Conservation (phyloP, 2,888 invertebrate species). For the Arge pagana region DNA sequence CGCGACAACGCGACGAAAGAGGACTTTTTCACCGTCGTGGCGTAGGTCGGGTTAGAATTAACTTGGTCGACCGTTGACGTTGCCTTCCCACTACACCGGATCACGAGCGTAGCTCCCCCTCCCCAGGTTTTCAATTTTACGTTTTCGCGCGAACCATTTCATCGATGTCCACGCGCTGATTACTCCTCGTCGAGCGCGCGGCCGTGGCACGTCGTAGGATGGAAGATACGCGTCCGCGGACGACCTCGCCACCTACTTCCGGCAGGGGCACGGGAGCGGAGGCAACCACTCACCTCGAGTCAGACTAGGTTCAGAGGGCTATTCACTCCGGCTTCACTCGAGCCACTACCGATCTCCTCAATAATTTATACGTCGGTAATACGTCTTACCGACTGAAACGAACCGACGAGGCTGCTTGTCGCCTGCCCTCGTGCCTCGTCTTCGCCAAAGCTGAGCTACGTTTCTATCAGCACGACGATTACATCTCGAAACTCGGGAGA, state of each 20-base stretch:
- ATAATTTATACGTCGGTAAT: conserved; percentile 55
- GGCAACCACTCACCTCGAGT: conserved; percentile 1
- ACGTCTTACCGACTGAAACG: conserved; percentile 44
- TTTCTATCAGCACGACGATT: too few species aligned
- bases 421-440: conserved; percentile 22
- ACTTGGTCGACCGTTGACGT: too few species aligned
- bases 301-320: conserved; percentile 20
- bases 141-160: too few species aligned
- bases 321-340: conserved; percentile 28
- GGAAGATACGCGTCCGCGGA: not conserved
- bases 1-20: too few species aligned
- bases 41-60: too few species aligned
- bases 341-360: conserved; percentile 43
- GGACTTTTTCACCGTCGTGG: too few species aligned
- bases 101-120: too few species aligned
- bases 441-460: too few species aligned
- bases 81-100: too few species aligned
- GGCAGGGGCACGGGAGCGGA: conserved; percentile 5
- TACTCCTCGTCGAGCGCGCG: not conserved
- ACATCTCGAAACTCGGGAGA: too few species aligned
- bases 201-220: not conserved
- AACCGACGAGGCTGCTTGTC: not conserved
- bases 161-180: not conserved
- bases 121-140: too few species aligned
- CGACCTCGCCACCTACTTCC: not conserved